Evolutionary conservation across 2,888 invertebrate genomes (phyloP).

Genomic region (Acanthoscelides obtectus): DNA sequence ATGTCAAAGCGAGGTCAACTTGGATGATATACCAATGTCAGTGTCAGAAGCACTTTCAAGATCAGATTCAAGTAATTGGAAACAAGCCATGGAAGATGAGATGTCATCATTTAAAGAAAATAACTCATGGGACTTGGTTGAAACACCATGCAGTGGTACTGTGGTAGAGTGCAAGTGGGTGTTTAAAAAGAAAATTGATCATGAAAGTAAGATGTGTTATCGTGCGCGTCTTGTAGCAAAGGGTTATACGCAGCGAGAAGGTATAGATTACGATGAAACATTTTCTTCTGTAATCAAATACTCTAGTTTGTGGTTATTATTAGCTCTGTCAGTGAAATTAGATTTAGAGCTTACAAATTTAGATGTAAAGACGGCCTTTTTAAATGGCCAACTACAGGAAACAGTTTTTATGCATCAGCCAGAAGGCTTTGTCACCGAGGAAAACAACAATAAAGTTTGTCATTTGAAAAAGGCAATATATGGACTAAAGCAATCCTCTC

Average conservation of each 20-base stretch:
- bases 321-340: slow-evolving; percentile 23
- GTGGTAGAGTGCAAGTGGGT: slow-evolving; percentile 33
- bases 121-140: slow-evolving; percentile 26
- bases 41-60: slow-evolving; percentile 23
- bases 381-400: slow-evolving; percentile 23
- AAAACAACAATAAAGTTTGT: background rate
- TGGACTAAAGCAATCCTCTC: slow-evolving; percentile 10
- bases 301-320: slow-evolving; percentile 22
- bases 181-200: slow-evolving; percentile 24
- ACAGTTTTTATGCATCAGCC: slow-evolving; percentile 20
- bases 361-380: slow-evolving; percentile 26
- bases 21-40: slow-evolving; percentile 6
- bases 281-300: slow-evolving; percentile 24
- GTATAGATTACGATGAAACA: slow-evolving; percentile 9
- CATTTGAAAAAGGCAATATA: slow-evolving; percentile 18
- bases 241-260: slow-evolving; percentile 19
- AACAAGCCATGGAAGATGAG: slow-evolving; percentile 24
- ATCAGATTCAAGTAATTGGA: slow-evolving; percentile 22
- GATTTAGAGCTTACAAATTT: slow-evolving; percentile 20
- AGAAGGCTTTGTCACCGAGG: slow-evolving; percentile 16
- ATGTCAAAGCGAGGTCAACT: background rate
- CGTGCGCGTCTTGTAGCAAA: slow-evolving; percentile 25
- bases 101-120: slow-evolving; percentile 19
- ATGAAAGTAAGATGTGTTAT: slow-evolving; percentile 19
- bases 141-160: slow-evolving; percentile 14